phyloP scores from a whole-genome alignment of 2,797 vertebrate species.

The Microtus obscurus region DNA sequence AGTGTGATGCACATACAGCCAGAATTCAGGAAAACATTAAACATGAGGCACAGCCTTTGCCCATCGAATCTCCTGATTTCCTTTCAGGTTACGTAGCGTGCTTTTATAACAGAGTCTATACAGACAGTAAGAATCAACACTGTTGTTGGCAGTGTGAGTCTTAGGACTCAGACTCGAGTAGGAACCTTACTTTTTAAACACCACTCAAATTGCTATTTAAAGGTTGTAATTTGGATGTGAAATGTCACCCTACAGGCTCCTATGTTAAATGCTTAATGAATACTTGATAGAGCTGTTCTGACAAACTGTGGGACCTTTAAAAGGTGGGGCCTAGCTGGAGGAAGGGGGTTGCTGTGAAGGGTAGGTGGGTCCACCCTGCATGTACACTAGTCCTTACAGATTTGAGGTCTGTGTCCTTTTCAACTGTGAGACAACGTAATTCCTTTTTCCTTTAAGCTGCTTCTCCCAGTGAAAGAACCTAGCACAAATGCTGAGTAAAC shows the following conservation, averaged over 20 bases:
- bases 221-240: background rate
- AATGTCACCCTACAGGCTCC: background rate
- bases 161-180: background rate
- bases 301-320: background rate
- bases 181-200: background rate
- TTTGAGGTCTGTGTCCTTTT: background rate
- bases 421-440: background rate
- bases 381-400: too few relatives aligned
- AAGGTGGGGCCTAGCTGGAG: background rate
- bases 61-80: background rate
- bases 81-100: background rate
- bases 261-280: background rate
- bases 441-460: background rate
- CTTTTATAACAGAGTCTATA: background rate
- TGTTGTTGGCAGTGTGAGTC: background rate
- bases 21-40: background rate
- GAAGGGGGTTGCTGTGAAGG: too few relatives aligned
- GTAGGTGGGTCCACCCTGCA: too few relatives aligned
- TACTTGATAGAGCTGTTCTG: background rate
- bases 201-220: background rate
- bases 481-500: background rate
- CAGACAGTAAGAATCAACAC: background rate
- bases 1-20: background rate
- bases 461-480: background rate
- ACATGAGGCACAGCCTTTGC: background rate